Evolutionary conservation across 2,113 vertebrate genomes (phyloP).

Genomic region (Siphamia tubifer): DNA sequence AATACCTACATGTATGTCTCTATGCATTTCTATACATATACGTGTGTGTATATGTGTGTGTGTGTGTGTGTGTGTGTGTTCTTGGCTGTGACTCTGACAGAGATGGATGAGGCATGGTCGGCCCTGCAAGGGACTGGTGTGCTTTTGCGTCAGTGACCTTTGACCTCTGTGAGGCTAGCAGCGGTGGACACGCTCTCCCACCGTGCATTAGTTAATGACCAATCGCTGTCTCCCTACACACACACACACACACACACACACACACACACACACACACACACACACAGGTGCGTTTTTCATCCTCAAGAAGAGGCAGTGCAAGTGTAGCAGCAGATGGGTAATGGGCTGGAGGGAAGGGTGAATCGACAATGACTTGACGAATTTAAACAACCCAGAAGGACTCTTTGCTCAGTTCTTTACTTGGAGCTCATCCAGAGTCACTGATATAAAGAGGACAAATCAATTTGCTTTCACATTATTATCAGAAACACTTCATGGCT

Average conservation of each 20-base stretch:
- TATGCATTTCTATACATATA: background rate
- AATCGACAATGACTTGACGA: conserved; percentile 52
- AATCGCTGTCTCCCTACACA: conserved; percentile 15
- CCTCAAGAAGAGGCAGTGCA: background rate
- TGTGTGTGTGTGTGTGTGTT: conserved; percentile 5
- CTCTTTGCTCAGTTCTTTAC: conserved; percentile 23
- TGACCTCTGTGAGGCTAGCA: conserved; percentile 29
- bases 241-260: no score
- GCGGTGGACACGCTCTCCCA: conserved; percentile 41
- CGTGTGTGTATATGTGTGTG: no score
- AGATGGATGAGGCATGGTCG: conserved; percentile 50
- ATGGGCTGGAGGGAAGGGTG: conserved; percentile 38
- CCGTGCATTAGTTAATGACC: conserved; percentile 65
- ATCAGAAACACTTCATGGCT: conserved; percentile 26
- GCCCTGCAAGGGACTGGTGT: conserved; percentile 26
- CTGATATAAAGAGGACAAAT: conserved; percentile 45
- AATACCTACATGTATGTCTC: background rate
- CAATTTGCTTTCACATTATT: conserved; percentile 45
- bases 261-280: conserved; percentile 1
- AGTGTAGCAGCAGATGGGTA: conserved; percentile 33
- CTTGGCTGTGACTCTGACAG: conserved; percentile 50
- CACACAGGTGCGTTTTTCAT: conserved; percentile 23
- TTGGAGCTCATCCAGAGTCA: conserved; percentile 32
- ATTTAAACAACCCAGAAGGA: conserved; percentile 51
- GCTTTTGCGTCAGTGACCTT: conserved; percentile 52